Conservation (phyloP, 2,113 vertebrate species). For the Nibea albiflora region DNA sequence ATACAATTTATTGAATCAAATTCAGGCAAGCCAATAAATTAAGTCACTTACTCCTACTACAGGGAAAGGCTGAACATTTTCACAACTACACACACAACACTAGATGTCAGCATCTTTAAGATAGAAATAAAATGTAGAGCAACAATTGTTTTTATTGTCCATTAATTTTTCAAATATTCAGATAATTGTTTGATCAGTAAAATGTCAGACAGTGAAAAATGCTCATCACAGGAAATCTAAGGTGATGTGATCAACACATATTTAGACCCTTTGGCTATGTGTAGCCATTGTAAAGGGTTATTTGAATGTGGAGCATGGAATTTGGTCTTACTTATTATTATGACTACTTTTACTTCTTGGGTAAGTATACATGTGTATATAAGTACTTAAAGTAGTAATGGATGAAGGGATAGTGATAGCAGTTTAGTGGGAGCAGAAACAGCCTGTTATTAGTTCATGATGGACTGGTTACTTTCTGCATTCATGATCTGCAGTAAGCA, state of each 20-base stretch:
- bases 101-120: too few relatives aligned
- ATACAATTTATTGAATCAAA: neutral
- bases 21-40: neutral
- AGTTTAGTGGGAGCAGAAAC: neutral
- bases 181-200: too few relatives aligned
- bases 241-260: neutral
- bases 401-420: neutral
- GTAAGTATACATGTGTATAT: neutral
- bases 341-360: neutral
- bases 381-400: too few relatives aligned
- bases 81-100: neutral
- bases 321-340: neutral
- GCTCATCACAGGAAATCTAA: too few relatives aligned
- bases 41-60: neutral
- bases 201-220: too few relatives aligned
- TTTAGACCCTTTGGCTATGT: neutral
- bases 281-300: neutral
- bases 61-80: neutral
- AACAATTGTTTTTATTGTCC: neutral
- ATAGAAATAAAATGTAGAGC: too few relatives aligned
- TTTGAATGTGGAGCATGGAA: neutral
- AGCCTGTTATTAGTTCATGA: constrained; percentile 6
- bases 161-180: neutral
- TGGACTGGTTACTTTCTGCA: constrained; percentile 7
- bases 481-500: constrained; percentile 13